These are phyloP conservation scores for Synanthedon myopaeformis DNA, from an alignment of 2,888 invertebrate species.

Conservation along the genomic window DNA sequence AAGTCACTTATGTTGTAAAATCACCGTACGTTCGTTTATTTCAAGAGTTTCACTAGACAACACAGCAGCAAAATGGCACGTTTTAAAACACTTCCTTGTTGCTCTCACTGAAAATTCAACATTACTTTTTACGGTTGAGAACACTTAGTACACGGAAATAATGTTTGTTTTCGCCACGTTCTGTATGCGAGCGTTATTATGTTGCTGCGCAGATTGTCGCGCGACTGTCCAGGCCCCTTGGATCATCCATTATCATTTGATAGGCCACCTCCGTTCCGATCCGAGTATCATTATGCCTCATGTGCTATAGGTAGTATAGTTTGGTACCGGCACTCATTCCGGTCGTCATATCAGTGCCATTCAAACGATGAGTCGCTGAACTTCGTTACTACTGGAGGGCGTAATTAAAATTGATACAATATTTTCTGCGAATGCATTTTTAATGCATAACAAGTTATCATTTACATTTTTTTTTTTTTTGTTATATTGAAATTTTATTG, in stretches of 20 bases:
- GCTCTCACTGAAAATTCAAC: constrained; percentile 9
- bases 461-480: too few relatives aligned
- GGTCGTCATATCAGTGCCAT: constrained; percentile 13
- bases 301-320: constrained; percentile 12
- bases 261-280: constrained; percentile 60
- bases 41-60: not conserved
- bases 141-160: constrained; percentile 19
- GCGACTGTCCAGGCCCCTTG: constrained; percentile 49
- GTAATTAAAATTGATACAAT: too few relatives aligned
- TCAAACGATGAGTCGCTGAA: constrained; percentile 26
- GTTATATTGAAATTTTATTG: too few relatives aligned
- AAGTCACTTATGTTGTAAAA: not conserved
- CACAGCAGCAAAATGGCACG: not conserved
- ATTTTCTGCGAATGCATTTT: too few relatives aligned
- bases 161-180: not conserved
- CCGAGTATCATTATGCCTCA: constrained; percentile 33
- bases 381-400: constrained; percentile 6
- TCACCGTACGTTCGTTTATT: not conserved
- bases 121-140: constrained; percentile 34
- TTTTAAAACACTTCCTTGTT: not conserved
- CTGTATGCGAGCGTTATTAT: not conserved
- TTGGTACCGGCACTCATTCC: constrained; percentile 14
- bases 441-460: too few relatives aligned
- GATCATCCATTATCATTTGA: constrained; percentile 61
- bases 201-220: constrained; percentile 37